phyloP scores from a whole-genome alignment of 2,113 vertebrate species.

The Larimichthys polyactis region DNA sequence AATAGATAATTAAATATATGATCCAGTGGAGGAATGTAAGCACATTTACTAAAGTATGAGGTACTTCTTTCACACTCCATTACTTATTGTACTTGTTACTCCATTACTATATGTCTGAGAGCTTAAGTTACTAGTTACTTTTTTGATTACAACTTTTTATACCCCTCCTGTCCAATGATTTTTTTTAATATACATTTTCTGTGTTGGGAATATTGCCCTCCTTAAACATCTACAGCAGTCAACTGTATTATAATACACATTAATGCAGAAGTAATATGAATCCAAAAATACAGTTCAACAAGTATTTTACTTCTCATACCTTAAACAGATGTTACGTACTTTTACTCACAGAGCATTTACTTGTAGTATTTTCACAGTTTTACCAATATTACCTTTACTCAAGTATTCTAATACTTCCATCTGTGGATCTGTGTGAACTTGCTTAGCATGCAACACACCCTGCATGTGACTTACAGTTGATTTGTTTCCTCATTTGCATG shows the following conservation, averaged over 20 bases:
- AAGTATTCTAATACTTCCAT: not conserved
- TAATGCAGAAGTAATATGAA: too few species aligned
- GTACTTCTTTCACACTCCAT: not conserved
- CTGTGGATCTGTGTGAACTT: slow-evolving; percentile 16
- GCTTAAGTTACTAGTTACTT: too few species aligned
- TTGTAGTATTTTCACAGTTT: not conserved
- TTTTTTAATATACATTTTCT: too few species aligned
- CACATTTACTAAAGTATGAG: not conserved
- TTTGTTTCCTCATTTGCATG: slow-evolving; percentile 21
- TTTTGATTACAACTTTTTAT: too few species aligned
- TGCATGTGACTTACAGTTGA: not conserved
- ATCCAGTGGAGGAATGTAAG: not conserved
- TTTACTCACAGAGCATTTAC: not conserved
- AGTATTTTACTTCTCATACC: too few species aligned
- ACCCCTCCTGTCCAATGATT: too few species aligned
- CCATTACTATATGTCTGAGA: too few species aligned
- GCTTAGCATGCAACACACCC: slow-evolving; percentile 17
- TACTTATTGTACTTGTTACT: not conserved
- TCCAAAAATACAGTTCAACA: too few species aligned
- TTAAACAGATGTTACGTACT: too few species aligned
- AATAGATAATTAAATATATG: not conserved
- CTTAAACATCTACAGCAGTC: too few species aligned
- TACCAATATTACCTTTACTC: not conserved
- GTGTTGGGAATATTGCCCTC: too few species aligned
- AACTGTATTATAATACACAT: too few species aligned